Evolutionary conservation across 2,113 vertebrate genomes (phyloP), one percentile per base, ranked within the genome.

Genomic region (Equus przewalskii): DNA sequence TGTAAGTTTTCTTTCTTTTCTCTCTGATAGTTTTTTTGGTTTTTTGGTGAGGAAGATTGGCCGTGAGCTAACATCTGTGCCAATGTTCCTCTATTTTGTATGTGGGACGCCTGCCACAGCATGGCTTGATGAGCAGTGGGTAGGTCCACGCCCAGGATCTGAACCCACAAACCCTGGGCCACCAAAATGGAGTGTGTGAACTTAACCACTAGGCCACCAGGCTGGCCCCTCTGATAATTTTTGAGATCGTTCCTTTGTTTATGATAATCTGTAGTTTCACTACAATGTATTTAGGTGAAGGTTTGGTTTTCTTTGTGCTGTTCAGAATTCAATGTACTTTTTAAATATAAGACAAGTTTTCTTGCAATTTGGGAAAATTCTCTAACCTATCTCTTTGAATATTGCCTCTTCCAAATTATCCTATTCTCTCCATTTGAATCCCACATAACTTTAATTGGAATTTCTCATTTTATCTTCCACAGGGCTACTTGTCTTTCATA

Each of bases 401-500:
- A 76, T 21, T 15, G 5, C 44, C 44, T 89, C 28, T 91, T 92
- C 36, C 33, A 94, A 89, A 81, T 85, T 96, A 30, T 70, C 16
- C 21, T 88, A 41, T 41, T 83, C 21, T 85, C 69, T 73, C 75
- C 79, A 76, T 65, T 95, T 92, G 36, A 96, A 92, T 92, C 73
- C 80, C 69, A 80, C n/a, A 86, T 75, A 41, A 54, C 28, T 85
- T 95, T 76, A 92, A 91, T 62, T 89, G 65, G 10, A 89, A 64
- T 41, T 64, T 91, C 21, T 89, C 65, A 80, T 88, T 95, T 94
- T 83, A 67, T 95, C 64, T 95, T 69, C 64, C 58, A 44, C 26
- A 67, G 60, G n/a, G 79, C 92, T 86, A 94, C 46, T 54, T 75
- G n/a, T 92, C 83, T 92, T 92, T 96, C 60, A 89, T 65, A 76